Percentiles rank a stretch among this genome's conserved stretches.
These are phyloP conservation scores for Ciconia maguari DNA, from an alignment of 2,113 vertebrate genomes.

Conservation along the genomic window DNA sequence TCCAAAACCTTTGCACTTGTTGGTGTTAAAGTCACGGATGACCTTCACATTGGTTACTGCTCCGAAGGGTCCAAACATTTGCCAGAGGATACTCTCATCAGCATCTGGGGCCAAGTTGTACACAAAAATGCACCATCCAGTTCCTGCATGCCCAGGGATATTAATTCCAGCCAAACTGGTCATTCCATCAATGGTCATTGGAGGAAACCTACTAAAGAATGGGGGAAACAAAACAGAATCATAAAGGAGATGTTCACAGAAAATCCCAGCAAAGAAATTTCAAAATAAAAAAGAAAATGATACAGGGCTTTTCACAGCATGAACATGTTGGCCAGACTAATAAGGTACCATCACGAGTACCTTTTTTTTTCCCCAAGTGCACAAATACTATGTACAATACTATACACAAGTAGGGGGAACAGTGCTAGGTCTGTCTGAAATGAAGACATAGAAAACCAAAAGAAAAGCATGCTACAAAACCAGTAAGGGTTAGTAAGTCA, in stretches of 20 bases:
- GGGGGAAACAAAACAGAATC: not conserved
- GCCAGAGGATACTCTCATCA: conserved; percentile 98
- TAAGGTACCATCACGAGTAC: not conserved
- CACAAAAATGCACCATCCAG: conserved; percentile 99
- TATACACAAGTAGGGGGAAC: not conserved
- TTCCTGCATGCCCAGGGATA: conserved; percentile 94
- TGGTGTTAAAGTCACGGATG: conserved; percentile 99
- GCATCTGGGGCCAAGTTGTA: conserved; percentile 98
- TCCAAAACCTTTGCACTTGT: conserved; percentile 99
- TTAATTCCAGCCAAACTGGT: conserved; percentile 98
- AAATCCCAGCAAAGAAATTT: not conserved
- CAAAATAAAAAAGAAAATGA: not conserved
- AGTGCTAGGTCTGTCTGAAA: not conserved
- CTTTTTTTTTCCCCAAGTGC: not conserved
- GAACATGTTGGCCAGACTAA: not conserved
- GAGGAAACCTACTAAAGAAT: conserved; percentile 89
- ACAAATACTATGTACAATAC: not conserved
- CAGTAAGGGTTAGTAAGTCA: conserved; percentile 6
- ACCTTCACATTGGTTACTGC: conserved; percentile 99
- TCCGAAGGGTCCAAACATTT: conserved; percentile 99
- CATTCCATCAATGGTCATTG: conserved; percentile 98
- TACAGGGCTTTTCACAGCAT: not conserved
- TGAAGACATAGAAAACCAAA: conserved; percentile 13
- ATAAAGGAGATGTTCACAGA: not conserved
- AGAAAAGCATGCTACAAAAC: conserved; percentile 52